A percentile compares a stretch with the other conserved stretches of the same genome.
Evolutionary conservation across 2,113 vertebrate genomes (phyloP).

Genomic region (Gymnobelideus leadbeateri): DNA sequence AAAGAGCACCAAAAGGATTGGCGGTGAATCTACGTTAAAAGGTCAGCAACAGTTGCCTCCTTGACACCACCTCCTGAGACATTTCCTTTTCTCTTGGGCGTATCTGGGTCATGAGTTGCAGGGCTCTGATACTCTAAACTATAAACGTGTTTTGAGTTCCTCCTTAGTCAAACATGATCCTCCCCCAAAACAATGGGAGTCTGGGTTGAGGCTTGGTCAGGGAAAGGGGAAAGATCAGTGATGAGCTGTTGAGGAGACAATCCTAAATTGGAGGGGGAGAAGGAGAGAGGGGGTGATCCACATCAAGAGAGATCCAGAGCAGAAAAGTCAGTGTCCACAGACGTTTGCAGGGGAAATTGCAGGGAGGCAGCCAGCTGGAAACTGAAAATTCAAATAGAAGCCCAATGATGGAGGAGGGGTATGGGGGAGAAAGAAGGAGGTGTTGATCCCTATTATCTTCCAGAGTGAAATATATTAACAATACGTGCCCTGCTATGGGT

Average conservation of each 20-base stretch:
- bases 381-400: not conserved
- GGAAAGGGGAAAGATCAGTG: not conserved
- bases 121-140: not conserved
- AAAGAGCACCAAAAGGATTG: not conserved
- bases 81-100: not conserved
- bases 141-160: not conserved
- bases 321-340: not conserved
- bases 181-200: not conserved
- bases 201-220: not conserved
- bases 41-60: not conserved
- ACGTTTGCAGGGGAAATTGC: not conserved
- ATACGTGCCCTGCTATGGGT: not conserved
- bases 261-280: not conserved
- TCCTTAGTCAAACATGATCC: not conserved
- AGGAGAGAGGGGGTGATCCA: not conserved
- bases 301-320: not conserved
- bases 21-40: not conserved
- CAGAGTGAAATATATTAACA: not conserved
- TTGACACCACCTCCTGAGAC: not conserved
- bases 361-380: not conserved
- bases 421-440: not conserved
- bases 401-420: not conserved
- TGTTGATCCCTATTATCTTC: not conserved
- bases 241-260: not conserved
- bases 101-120: not conserved